Conservation (phyloP, 1,140 invertebrate species). For the Drosophila elegans region DNA sequence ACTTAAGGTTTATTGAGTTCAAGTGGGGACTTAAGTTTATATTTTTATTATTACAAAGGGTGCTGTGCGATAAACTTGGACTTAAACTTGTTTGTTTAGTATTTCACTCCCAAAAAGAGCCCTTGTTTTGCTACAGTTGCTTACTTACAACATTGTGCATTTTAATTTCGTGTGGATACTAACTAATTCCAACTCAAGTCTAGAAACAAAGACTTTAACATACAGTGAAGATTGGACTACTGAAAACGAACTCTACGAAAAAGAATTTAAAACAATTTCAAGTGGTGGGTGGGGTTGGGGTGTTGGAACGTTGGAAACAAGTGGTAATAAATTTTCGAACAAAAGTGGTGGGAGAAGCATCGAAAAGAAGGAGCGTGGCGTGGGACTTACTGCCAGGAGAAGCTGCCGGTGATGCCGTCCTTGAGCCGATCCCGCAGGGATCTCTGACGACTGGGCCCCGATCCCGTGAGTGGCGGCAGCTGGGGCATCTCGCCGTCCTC, state of each 20-base stretch:
- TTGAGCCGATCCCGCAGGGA: constrained; percentile 90
- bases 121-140: constrained; percentile 1
- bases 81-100: background rate
- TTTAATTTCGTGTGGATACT: constrained; percentile 27
- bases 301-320: constrained; percentile 3
- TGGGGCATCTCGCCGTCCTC: constrained; percentile 77
- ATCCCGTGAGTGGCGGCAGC: constrained; percentile 85
- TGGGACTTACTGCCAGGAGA: constrained; percentile 91
- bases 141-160: constrained; percentile 31
- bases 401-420: constrained; percentile 90
- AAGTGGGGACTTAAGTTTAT: background rate
- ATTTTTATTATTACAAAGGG: constrained; percentile 6
- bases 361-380: constrained; percentile 27
- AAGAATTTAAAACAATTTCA: constrained; percentile 16
- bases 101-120: background rate
- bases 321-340: constrained; percentile 33
- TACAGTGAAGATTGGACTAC: constrained; percentile 42
- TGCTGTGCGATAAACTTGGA: constrained; percentile 42
- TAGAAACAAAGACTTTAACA: constrained; percentile 22
- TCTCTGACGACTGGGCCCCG: constrained; percentile 87
- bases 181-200: constrained; percentile 39
- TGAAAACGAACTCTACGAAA: constrained; percentile 32
- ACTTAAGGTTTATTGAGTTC: background rate
- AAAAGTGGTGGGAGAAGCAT: constrained; percentile 52
- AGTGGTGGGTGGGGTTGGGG: background rate